Conservation (phyloP, 2,888 invertebrate species). For the Rotaria socialis region DNA sequence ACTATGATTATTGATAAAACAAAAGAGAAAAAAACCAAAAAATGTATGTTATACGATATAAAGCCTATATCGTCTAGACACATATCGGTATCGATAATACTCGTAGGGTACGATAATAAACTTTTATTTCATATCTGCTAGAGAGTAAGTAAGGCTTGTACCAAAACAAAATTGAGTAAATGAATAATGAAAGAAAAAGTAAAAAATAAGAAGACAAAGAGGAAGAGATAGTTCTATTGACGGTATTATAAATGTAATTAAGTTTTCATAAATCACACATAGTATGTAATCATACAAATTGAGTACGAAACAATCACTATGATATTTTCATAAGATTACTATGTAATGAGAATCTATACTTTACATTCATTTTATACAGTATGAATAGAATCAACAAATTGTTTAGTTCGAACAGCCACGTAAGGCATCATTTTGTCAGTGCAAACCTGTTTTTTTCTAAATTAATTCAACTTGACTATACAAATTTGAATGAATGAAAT, state of each 20-base stretch:
- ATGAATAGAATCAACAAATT: neutral
- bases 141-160: too few species aligned
- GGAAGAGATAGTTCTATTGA: too few species aligned
- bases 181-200: too few species aligned
- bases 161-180: too few species aligned
- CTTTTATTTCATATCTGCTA: too few species aligned
- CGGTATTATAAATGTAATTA: too few species aligned
- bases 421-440: neutral
- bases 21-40: neutral
- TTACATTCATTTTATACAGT: neutral
- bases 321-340: neutral
- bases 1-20: neutral
- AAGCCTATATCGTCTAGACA: neutral
- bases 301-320: neutral
- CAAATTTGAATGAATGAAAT: neutral
- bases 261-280: too few species aligned
- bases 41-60: neutral
- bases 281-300: neutral
- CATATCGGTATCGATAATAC: neutral
- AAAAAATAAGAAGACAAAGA: too few species aligned
- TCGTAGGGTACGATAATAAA: too few species aligned
- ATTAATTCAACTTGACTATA: neutral
- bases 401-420: neutral
- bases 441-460: neutral
- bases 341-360: neutral